Evolutionary conservation across 2,797 vertebrate species (phyloP), one percentile per base, ranked within the genome.

Genomic region (Coluber constrictor): DNA sequence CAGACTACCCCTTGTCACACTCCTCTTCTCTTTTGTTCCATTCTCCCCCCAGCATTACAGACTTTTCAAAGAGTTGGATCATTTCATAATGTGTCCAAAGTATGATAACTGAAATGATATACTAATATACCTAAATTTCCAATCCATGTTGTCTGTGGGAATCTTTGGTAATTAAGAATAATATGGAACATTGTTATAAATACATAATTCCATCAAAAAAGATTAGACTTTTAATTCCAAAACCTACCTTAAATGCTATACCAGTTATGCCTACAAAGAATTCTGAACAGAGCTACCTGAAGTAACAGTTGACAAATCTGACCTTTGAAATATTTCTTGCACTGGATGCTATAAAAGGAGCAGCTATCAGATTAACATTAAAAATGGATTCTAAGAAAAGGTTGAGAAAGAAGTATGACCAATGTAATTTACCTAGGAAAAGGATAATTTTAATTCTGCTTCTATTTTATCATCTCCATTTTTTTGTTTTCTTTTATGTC

Each of bases 291-390:
- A 47, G 18, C 27, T 87, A 74, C 12, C 13, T 87, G 13, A 90
- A 61, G 13, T 23, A 32, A 89, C 18, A 37, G 9, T 29, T 83
- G 18, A 57, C 12, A 47, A 86, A 89, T 12, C 47, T 66, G 51
- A 89, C 90, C 43, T 93, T 88, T 83, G 90, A 83, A 93, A 91
- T 7, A 83, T 51, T 83, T 90, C 61, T 87, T 93, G 47, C 63
- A 29, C 86, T 93, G 13, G 86, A n/a, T 88, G 61, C 32, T 66
- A 32, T 87, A 60, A 90, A 60, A 79, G 57, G 47, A 88, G 11
- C 23, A 57, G 10, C 29, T 63, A 63, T 29, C 63, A 51, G 32
- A 86, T 27, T 66, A 12, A 86, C 32, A 51, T 89, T 70, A 6
- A 29, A 91, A 61, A 56, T 86, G 54, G 37, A 86, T 54, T 70